A percentile compares a stretch with the other conserved stretches of the same genome.
Conservation (phyloP, 53 echinoderm and acorn worm genomes). For the Henricia sp. region DNA sequence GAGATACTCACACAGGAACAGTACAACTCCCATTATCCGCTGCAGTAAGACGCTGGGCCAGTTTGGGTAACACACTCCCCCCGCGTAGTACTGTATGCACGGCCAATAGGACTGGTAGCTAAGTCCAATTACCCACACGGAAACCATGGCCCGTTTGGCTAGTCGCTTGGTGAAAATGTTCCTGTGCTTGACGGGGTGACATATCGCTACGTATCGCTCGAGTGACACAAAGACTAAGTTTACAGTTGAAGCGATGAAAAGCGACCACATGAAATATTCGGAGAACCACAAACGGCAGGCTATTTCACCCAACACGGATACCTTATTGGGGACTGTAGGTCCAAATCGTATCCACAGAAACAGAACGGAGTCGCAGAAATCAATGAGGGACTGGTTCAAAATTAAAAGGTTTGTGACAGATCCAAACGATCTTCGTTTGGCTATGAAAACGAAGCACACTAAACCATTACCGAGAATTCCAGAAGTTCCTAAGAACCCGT, state of each 20-base stretch:
- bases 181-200: constrained; percentile 74
- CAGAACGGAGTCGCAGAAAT: constrained; percentile 70
- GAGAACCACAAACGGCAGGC: constrained; percentile 84
- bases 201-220: constrained; percentile 84
- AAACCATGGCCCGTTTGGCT: constrained; percentile 61
- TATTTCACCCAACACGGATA: constrained; percentile 47
- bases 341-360: constrained; percentile 68
- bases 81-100: constrained; percentile 58
- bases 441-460: constrained; percentile 81
- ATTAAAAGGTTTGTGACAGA: constrained; percentile 83
- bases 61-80: constrained; percentile 60
- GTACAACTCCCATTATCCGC: constrained; percentile 70
- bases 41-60: constrained; percentile 79
- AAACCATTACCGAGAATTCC: constrained; percentile 79
- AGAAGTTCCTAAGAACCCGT: constrained; percentile 70
- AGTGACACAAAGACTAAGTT: constrained; percentile 79
- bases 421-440: constrained; percentile 66
- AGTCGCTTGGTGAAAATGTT: constrained; percentile 81
- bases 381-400: constrained; percentile 69
- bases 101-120: constrained; percentile 90
- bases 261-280: constrained; percentile 82
- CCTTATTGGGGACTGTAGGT: neutral
- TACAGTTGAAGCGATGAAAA: constrained; percentile 81
- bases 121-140: constrained; percentile 80
- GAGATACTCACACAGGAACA: constrained; percentile 84